These are phyloP conservation scores for Drosophila biarmipes DNA, from an alignment of 1,140 invertebrate species.

Conservation along the genomic window DNA sequence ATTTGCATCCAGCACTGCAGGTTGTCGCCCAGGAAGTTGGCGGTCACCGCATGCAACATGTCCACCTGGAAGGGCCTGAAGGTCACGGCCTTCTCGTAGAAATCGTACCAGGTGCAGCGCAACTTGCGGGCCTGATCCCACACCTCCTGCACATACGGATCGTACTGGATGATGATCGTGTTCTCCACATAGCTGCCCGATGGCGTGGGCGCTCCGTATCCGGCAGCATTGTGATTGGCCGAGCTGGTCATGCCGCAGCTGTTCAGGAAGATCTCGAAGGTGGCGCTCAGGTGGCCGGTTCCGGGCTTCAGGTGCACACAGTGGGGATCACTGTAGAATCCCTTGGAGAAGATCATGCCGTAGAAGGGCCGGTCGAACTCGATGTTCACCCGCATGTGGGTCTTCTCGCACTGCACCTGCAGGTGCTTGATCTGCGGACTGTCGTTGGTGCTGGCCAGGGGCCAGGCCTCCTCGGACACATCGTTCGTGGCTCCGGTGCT, in stretches of 20 bases:
- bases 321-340: constrained; percentile 94
- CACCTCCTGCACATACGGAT: constrained; percentile 97
- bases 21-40: constrained; percentile 97
- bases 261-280: constrained; percentile 96
- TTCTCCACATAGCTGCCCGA: constrained; percentile 97
- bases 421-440: constrained; percentile 96
- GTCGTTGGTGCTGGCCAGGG: constrained; percentile 89
- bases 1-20: constrained; percentile 98
- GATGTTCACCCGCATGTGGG: constrained; percentile 97
- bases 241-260: constrained; percentile 96
- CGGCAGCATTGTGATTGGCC: constrained; percentile 92
- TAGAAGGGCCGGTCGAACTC: constrained; percentile 98
- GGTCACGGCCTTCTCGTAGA: constrained; percentile 97
- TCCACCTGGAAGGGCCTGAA: constrained; percentile 97
- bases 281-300: constrained; percentile 94
- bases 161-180: constrained; percentile 97
- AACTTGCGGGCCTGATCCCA: constrained; percentile 94
- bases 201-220: constrained; percentile 92
- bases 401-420: constrained; percentile 98
- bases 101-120: constrained; percentile 97
- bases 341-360: constrained; percentile 98
- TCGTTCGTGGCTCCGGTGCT: constrained; percentile 82
- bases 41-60: constrained; percentile 96
- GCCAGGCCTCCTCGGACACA: constrained; percentile 89
- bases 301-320: constrained; percentile 96